Evolutionary conservation across 1,140 invertebrate species (phyloP), one percentile per base, ranked within the genome.

Genomic region (Pseudomyrmex gracilis): DNA sequence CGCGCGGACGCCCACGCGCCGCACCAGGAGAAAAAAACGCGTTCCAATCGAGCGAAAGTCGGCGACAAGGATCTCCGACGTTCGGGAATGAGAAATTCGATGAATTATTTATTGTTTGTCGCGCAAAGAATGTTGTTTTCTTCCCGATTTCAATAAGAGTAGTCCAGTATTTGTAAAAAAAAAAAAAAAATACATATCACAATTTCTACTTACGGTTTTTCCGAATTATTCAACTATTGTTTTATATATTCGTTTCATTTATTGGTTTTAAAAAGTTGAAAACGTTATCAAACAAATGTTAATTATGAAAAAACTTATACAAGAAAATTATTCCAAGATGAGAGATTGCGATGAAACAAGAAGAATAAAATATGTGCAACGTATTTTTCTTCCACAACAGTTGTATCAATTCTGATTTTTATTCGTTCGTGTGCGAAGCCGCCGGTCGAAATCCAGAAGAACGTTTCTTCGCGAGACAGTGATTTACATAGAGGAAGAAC

Each of bases 1-100:
- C 22, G 71, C 22, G 71, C 58, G 15, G 22, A 73, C 82, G 85
- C 90, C 89, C 84, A 88, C 89, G 83, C 84, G 34, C 47, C 34
- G n/a, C 34, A 34, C 24, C 2, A 34, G 58, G 7, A 22, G 15
- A 43, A 8, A 55, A 12, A 63, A 49, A 43, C 2, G 58, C 20
- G 4, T 20, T 47, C 43, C 15, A 55, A 57, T 68, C 24, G 22
- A 71, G 66, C 76, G 58, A 82, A 57, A 76, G 70, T 10, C 71
- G 17, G 13, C 34, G 53, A 24, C 34, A 17, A 43, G 66, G 63
- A 24, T 20, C 34, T 51, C 43, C 8, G 45, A 22, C 34, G 13
- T 58, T n/a, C 4, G 58, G 49, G 58, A 34, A 61, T 67, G 67
- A 55, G 61, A 76, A 84, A 55, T 84, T 43, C 53, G 13, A 77